Evolutionary conservation across 2,113 vertebrate genomes (phyloP), one percentile per base, ranked within the genome.

Genomic region (Rousettus leschenaultii): DNA sequence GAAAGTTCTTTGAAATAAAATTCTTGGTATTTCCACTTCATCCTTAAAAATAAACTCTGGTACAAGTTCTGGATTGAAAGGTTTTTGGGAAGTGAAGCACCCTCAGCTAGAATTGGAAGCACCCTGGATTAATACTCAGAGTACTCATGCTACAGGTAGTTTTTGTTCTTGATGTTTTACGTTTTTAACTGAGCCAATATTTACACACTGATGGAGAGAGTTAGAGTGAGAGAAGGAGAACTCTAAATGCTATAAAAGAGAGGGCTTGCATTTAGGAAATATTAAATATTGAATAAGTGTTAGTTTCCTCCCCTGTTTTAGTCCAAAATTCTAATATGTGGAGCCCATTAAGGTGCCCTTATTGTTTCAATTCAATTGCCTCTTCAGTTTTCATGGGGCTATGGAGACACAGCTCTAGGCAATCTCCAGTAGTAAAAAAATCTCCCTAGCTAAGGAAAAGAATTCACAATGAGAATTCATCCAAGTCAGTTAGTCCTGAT

Each of bases 41-140:
- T n/a, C 71, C 9, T 93, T 73, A 93, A 93, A 95, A 87, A 96
- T 96, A 7, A 97, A 97, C 9, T 85, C 43, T 55, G 40, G 30
- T 57, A 18, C 15, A 71, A 83, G 10, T 68, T 79, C 21, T 85
- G 28, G 7, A 95, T 45, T 61, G 51, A 77, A 73, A 82, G 18
- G 28, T 73, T 92, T 43, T 92, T 91, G 28, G 40, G 22, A 66
- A 66, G 21, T 13, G 11, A 14, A 13, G 5, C 1, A 16, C 6
- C 18, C 65, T 91, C 45, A 68, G 18, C 4, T 48, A 40, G 53
- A 90, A 80, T 91, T 73, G 48, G 86, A n/a, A 91, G 11, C 8
- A 48, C 48, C 38, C 30, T 94, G 45, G 40, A 90, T 12, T 28
- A 40, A 53, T n/a, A 59, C 26, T 51, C 14, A 5, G 2, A 83